phyloP scores from a whole-genome alignment of 1,140 invertebrate species.

The Leptestheria dahalacensis region DNA sequence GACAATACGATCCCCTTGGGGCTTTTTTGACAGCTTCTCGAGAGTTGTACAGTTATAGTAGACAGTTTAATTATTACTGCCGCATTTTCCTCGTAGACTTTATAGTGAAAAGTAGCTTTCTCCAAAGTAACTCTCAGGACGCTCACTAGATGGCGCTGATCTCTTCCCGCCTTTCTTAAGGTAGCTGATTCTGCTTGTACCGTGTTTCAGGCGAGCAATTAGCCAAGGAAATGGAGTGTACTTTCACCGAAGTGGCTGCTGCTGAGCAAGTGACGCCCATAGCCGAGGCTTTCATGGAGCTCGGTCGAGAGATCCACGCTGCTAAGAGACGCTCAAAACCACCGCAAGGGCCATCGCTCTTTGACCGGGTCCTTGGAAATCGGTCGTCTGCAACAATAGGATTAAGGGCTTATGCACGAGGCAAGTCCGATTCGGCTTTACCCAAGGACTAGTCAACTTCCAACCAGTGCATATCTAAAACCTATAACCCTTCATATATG shows the following conservation, averaged over 20 bases:
- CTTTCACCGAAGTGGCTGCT: conserved; percentile 73
- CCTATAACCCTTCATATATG: no score
- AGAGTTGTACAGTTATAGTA: no score
- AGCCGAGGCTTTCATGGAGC: conserved; percentile 64
- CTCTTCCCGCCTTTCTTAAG: background rate
- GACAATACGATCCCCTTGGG: no score
- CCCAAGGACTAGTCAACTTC: conserved; percentile 41
- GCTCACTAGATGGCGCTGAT: background rate
- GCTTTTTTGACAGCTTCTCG: no score
- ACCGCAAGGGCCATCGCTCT: conserved; percentile 42
- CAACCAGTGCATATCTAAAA: no score
- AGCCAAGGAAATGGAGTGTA: conserved; percentile 71
- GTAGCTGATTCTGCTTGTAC: background rate
- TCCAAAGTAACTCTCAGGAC: background rate
- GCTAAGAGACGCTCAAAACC: conserved; percentile 57
- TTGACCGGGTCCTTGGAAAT: conserved; percentile 61
- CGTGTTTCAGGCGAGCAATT: conserved; percentile 48
- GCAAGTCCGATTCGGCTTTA: conserved; percentile 68
- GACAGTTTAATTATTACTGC: no score
- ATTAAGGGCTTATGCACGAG: conserved; percentile 51
- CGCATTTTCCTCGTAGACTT: no score
- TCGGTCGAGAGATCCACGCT: conserved; percentile 61
- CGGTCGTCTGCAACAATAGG: conserved; percentile 39
- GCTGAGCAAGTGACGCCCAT: conserved; percentile 62
- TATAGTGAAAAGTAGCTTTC: no score